Percentiles rank a stretch among this genome's conserved stretches.
phyloP scores from a whole-genome alignment of 2,797 vertebrate genomes.

The Thamnophis elegans region DNA sequence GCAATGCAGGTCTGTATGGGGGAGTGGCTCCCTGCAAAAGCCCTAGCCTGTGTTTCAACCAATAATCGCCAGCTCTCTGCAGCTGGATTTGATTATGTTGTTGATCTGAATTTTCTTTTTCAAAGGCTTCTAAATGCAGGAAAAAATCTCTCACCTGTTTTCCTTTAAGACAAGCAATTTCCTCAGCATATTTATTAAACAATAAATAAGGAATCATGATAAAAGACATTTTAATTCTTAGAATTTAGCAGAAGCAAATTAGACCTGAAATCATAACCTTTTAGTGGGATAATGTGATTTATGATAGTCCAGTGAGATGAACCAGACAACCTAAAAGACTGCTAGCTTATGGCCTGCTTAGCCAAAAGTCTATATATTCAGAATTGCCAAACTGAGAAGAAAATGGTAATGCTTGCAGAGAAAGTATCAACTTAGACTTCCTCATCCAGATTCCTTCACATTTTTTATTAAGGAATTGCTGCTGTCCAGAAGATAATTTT shows the following conservation, averaged over 20 bases:
- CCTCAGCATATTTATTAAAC: constrained; percentile 28
- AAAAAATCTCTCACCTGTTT: constrained; percentile 26
- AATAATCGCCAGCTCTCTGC: constrained; percentile 51
- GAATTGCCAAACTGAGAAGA: neutral
- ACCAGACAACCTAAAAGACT: neutral
- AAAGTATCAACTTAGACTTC: neutral
- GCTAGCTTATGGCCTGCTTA: neutral
- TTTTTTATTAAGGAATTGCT: neutral
- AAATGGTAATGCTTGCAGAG: neutral
- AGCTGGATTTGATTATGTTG: constrained; percentile 21
- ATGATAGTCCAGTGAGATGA: neutral
- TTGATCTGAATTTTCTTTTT: constrained; percentile 22
- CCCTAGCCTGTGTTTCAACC: constrained; percentile 46
- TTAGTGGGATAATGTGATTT: neutral
- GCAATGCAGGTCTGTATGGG: constrained; percentile 68
- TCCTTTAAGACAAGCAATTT: constrained; percentile 5
- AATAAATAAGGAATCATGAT: constrained; percentile 15
- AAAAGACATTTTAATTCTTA: neutral
- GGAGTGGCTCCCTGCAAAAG: constrained; percentile 49
- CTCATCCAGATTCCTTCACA: neutral
- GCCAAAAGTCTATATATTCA: neutral
- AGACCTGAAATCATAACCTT: neutral
- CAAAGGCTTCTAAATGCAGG: constrained; percentile 32
- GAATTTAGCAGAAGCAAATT: neutral
- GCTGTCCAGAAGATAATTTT: neutral